Conservation (phyloP, 2,113 vertebrate genomes). For the Platichthys flesus region DNA sequence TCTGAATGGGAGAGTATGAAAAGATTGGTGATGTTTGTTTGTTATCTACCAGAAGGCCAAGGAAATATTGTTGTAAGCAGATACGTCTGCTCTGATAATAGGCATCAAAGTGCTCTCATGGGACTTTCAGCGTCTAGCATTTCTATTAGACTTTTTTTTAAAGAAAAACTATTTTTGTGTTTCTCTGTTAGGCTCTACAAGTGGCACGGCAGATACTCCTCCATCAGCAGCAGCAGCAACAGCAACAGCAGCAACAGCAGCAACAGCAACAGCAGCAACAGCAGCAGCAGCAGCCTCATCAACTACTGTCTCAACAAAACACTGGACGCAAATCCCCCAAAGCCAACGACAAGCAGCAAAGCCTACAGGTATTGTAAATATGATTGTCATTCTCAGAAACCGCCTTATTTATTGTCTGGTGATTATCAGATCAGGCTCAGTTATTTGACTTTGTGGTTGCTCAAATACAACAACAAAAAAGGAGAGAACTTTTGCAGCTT, state of each 20-base stretch:
- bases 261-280: conserved; percentile 81
- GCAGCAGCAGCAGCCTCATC: conserved; percentile 71
- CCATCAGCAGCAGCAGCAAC: conserved; percentile 88
- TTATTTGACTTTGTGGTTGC: conserved; percentile 53
- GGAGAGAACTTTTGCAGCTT: conserved; percentile 39
- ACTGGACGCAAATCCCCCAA: conserved; percentile 91
- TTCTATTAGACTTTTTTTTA: conserved; percentile 24
- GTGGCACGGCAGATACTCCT: conserved; percentile 95
- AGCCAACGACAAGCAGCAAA: conserved; percentile 92
- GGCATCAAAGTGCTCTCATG: conserved; percentile 55
- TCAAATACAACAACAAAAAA: conserved; percentile 11
- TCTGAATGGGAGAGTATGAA: conserved; percentile 39
- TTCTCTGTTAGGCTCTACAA: conserved; percentile 89
- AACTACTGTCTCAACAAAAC: conserved; percentile 84
- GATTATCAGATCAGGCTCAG: not conserved
- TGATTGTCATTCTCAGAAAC: conserved; percentile 8
- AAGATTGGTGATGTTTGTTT: conserved; percentile 59
- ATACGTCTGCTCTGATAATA: conserved; percentile 54
- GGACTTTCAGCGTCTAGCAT: conserved; percentile 43
- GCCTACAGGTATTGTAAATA: conserved; percentile 87
- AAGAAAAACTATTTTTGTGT: conserved; percentile 18
- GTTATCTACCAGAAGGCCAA: conserved; percentile 57
- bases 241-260: conserved; percentile 83
- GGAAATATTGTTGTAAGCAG: conserved; percentile 54
- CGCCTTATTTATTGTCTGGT: conserved; percentile 11